Conservation (phyloP, 1,140 invertebrate species). For the Drosophila jambulina region DNA sequence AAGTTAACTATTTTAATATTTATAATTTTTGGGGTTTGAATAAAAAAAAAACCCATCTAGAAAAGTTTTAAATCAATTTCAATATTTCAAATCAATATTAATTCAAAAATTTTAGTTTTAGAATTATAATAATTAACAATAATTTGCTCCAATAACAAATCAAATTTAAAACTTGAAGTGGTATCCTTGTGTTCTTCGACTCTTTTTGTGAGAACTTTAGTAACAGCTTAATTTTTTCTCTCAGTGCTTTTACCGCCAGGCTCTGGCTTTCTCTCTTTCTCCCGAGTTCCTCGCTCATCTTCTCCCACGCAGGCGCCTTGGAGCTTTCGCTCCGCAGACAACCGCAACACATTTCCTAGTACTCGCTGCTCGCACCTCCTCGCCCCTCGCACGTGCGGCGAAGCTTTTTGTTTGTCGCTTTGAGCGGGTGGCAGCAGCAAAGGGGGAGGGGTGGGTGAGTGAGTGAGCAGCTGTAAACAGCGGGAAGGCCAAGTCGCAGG, state of each 20-base stretch:
- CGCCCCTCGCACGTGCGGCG: constrained; percentile 3
- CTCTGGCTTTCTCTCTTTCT: constrained; percentile 4
- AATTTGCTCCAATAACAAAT: not conserved
- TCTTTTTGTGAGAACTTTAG: not conserved
- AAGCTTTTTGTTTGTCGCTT: constrained; percentile 62
- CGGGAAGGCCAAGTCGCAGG: constrained; percentile 29
- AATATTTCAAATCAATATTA: no score
- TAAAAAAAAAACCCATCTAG: no score
- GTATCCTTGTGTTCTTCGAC: not conserved
- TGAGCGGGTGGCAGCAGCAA: constrained; percentile 9
- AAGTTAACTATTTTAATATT: no score
- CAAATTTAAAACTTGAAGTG: not conserved
- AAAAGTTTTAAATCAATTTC: no score
- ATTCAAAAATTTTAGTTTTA: no score
- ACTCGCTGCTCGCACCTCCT: constrained; percentile 24
- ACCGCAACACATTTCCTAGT: constrained; percentile 77
- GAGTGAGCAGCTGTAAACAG: constrained; percentile 74
- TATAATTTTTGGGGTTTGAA: no score
- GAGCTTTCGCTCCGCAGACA: constrained; percentile 38
- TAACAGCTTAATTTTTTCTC: not conserved
- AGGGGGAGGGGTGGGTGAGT: constrained; percentile 9
- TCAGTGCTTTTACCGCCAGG: constrained; percentile 11
- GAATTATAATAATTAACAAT: no score
- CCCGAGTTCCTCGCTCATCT: not conserved
- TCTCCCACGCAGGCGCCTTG: constrained; percentile 69